Conservation (phyloP, 2,113 vertebrate genomes). For the Falcunculus frontatus region DNA sequence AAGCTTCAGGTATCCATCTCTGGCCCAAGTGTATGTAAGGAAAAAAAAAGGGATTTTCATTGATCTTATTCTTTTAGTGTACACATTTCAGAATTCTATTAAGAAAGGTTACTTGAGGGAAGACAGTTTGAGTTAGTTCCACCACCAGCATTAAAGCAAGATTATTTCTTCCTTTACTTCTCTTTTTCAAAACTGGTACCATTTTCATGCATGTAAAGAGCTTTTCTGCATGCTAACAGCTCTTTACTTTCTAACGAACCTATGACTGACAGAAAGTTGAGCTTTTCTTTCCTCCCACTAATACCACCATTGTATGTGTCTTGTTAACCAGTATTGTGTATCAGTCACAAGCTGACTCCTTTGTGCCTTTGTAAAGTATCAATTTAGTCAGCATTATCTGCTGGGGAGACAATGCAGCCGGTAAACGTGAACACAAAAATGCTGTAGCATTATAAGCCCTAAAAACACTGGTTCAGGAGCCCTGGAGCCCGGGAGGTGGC, state of each 20-base stretch:
- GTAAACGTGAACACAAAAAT: constrained; percentile 2
- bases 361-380: constrained; percentile 60
- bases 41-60: not conserved
- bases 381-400: constrained; percentile 56
- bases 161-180: not conserved
- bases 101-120: not conserved
- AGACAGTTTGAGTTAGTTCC: not conserved
- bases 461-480: not conserved
- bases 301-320: constrained; percentile 46
- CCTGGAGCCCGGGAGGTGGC: not conserved
- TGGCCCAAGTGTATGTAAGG: not conserved
- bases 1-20: not conserved
- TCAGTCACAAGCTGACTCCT: constrained; percentile 64
- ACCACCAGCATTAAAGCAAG: not conserved
- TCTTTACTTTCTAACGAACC: constrained; percentile 51
- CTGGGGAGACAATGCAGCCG: constrained; percentile 9
- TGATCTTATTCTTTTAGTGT: not conserved
- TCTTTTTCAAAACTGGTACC: not conserved
- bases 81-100: not conserved
- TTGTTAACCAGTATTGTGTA: constrained; percentile 57
- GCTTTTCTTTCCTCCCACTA: constrained; percentile 63
- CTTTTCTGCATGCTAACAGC: constrained; percentile 23
- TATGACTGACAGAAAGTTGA: constrained; percentile 53
- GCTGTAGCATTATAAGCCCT: not conserved
- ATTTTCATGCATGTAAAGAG: constrained; percentile 9